Evolutionary conservation across 2,113 vertebrate genomes (phyloP), one percentile per base, ranked within the genome.

Genomic region (Tautogolabrus adspersus): DNA sequence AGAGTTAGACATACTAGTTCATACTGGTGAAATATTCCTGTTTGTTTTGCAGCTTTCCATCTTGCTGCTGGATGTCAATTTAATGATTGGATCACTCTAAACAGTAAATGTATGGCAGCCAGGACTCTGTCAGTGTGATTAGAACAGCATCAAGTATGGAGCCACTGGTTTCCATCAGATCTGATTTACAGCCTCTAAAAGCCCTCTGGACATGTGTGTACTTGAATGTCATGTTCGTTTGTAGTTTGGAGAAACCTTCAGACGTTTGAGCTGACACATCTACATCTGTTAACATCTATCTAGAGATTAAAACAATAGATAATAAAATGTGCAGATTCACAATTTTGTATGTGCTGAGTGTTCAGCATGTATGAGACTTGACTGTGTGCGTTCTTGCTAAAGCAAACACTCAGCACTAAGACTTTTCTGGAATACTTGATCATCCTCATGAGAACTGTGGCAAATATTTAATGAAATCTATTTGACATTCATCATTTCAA

Each of bases 131-230:
- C 61, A 71, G 59, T 42, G 56, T 57, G 76, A 87, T 67, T 74
- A 79, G 74, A 56, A 65, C 64, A 30, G 67, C 46, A 38, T 83
- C 61, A 74, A 30, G 51, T 54, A 49, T 46, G 59, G 46, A 76
- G 65, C 63, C 52, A 23, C 49, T 64, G 12, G 70, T 59, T 84
- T 72, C 37, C 69, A 67, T 66, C 66, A 72, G 63, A 84, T 87
- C 68, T 66, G 76, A 84, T 66, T 84, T 79, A 49, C 65, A 75
- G 60, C 19, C 13, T 72, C 63, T 47, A 26, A 47, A 21, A 66
- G 49, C 73, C 81, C 70, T 56, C 12, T 3, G 75, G 82, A 72
- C 56, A 6, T 56, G 68, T 74, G 16, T 30, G 46, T 57, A 8
- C 23, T 59, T 66, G 66, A 38, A 60, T 75, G 63, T 85, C 69